Conservation (phyloP, 2,888 invertebrate genomes). For the Falcaria lacertinaria region DNA sequence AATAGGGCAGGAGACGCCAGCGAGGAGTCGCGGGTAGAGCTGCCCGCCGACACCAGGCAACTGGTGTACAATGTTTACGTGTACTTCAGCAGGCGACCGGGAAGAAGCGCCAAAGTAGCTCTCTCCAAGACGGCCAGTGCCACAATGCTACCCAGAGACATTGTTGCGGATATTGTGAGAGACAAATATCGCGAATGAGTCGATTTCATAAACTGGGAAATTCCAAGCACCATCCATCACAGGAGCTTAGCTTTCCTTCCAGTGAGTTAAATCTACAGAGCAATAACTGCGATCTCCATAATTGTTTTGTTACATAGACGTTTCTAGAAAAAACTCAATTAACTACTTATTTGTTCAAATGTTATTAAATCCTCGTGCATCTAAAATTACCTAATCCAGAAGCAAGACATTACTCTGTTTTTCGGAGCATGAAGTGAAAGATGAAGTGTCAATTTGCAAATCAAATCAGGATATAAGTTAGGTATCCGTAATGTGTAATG, state of each 20-base stretch:
- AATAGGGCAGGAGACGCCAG: slow-evolving; percentile 46
- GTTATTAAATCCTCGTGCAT: no score
- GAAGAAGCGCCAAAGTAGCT: slow-evolving; percentile 59
- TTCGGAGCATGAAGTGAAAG: no score
- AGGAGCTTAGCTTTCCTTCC: not conserved
- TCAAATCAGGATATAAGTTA: no score
- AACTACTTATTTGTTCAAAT: no score
- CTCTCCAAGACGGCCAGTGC: slow-evolving; percentile 67
- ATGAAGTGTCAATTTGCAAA: no score
- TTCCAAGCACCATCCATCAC: not conserved
- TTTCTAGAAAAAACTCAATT: no score
- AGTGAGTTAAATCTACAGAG: not conserved
- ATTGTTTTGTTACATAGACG: no score
- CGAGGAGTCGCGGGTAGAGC: slow-evolving; percentile 55
- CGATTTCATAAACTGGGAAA: not conserved
- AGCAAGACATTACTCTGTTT: no score
- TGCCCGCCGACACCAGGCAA: slow-evolving; percentile 70
- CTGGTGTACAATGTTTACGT: slow-evolving; percentile 71
- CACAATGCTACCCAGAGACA: slow-evolving; percentile 69
- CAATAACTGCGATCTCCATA: not conserved
- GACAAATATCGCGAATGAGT: slow-evolving; percentile 50
- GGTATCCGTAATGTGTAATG: no score
- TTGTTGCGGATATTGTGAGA: slow-evolving; percentile 67
- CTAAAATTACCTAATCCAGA: no score
- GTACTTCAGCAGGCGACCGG: slow-evolving; percentile 66